These are phyloP conservation scores for Accipiter virgatus DNA, from an alignment of 2,113 vertebrate genomes.

Conservation along the genomic window DNA sequence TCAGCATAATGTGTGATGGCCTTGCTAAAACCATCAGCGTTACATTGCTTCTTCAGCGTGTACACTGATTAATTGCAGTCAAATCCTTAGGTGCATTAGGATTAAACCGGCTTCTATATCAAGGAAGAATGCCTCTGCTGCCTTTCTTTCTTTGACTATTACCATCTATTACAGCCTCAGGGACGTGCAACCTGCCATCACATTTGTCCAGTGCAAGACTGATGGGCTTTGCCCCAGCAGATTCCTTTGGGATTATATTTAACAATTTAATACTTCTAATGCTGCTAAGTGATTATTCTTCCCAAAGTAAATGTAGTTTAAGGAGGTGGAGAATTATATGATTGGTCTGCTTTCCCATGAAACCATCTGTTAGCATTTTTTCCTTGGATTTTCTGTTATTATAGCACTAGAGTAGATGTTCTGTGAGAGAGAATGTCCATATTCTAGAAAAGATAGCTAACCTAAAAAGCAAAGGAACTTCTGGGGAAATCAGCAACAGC, in stretches of 20 bases:
- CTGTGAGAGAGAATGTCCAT: neutral
- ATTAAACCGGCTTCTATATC: neutral
- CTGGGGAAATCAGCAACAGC: neutral
- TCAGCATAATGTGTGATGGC: neutral
- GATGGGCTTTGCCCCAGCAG: neutral
- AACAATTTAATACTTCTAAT: neutral
- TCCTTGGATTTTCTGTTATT: neutral
- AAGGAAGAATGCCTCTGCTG: neutral
- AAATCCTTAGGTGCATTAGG: neutral
- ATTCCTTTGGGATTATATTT: neutral
- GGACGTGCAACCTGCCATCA: neutral
- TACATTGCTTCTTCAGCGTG: neutral
- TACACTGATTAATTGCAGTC: conserved; percentile 1
- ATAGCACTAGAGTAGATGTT: neutral
- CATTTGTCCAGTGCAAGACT: neutral
- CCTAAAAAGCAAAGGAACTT: neutral
- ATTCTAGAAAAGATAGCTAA: neutral
- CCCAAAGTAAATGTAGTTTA: neutral
- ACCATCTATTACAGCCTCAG: neutral
- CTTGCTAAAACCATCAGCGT: neutral
- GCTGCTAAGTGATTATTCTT: neutral
- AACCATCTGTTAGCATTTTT: neutral
- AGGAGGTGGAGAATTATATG: neutral
- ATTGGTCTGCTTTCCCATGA: neutral
- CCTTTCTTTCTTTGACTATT: neutral